Evolutionary conservation across 1,140 invertebrate species (phyloP).

Genomic region (Samia ricini): DNA sequence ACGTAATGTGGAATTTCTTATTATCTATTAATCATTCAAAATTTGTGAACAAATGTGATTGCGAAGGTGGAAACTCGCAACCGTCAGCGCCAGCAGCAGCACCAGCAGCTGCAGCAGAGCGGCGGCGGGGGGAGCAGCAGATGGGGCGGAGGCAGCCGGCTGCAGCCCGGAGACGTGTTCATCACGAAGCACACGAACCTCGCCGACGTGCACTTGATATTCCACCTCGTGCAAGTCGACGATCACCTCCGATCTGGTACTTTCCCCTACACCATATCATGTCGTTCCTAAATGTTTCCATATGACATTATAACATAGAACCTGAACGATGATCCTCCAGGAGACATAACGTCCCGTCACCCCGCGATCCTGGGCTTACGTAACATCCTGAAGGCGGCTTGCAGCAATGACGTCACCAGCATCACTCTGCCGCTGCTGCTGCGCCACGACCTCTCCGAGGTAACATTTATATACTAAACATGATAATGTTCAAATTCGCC

Average conservation of each 20-base stretch:
- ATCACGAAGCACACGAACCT: constrained; percentile 97
- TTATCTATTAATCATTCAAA: too few relatives aligned
- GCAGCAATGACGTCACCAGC: constrained; percentile 94
- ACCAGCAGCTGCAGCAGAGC: background rate
- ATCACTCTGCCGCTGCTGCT: constrained; percentile 95
- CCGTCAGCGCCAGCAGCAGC: constrained; percentile 32
- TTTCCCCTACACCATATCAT: too few relatives aligned
- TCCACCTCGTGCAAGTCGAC: constrained; percentile 87
- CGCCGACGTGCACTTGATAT: constrained; percentile 94
- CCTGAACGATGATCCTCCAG: constrained; percentile 66
- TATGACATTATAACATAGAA: too few relatives aligned
- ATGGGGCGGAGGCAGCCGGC: constrained; percentile 23
- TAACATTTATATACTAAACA: constrained; percentile 49
- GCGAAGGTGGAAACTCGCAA: constrained; percentile 55
- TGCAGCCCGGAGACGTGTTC: constrained; percentile 94
- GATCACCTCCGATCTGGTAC: constrained; percentile 78
- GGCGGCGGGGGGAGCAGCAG: constrained; percentile 21
- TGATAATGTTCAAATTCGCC: background rate
- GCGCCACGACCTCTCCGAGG: constrained; percentile 96
- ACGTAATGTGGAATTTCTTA: too few relatives aligned
- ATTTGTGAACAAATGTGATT: background rate
- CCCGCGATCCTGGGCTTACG: constrained; percentile 96
- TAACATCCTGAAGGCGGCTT: constrained; percentile 96
- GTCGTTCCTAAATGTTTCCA: too few relatives aligned
- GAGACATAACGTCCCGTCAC: constrained; percentile 97